Evolutionary conservation across 2,888 invertebrate genomes (phyloP), one percentile per base, ranked within the genome.

Genomic region (Deilephila porcellus): DNA sequence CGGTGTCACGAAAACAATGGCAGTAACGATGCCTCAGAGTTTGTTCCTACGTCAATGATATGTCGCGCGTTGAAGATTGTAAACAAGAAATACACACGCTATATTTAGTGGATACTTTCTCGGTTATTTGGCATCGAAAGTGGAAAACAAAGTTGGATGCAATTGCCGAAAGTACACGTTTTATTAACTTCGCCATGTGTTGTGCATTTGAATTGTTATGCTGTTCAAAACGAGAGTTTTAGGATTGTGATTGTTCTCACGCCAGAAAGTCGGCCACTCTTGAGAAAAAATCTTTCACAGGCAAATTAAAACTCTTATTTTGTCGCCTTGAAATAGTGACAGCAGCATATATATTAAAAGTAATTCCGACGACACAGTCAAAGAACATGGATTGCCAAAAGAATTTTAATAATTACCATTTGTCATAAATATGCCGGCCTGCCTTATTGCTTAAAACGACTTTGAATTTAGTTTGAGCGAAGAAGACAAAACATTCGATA

Each of bases 81-180:
- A 78, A 80, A 77, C 71, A 82, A 82, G 80, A 85, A 81, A 77
- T 76, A 78, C 75, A 52, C 34, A 72, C 71, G 82, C 85, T 88
- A 88, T 83, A 88, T 86, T 83, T 88, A 88, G 85, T 81, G 80
- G 83, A 83, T 82, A 86, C 85, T 87, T 88, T 89, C 86, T 84
- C 82, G 78, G 79, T 82, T 82, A 82, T 81, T 88, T 88, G 88
- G 88, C 88, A 88, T 79, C 81, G 78, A 71, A 73, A 80, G 70
- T 74, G 75, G 80, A 88, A 86, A 86, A 88, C 85, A 86, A 81
- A 78, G 72, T 81, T 76, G 80, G 74, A 78, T 80, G 79, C 79
- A 81, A 82, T 80, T 75, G 73, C 67, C 77, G 71, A 80, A 78
- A 79, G 75, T 76, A 53, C 17, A 62, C 32, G 17, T 53, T 53